Evolutionary conservation across 2,888 invertebrate species (phyloP), one percentile per base, ranked within the genome.

Genomic region (Drosophila prolongata): DNA sequence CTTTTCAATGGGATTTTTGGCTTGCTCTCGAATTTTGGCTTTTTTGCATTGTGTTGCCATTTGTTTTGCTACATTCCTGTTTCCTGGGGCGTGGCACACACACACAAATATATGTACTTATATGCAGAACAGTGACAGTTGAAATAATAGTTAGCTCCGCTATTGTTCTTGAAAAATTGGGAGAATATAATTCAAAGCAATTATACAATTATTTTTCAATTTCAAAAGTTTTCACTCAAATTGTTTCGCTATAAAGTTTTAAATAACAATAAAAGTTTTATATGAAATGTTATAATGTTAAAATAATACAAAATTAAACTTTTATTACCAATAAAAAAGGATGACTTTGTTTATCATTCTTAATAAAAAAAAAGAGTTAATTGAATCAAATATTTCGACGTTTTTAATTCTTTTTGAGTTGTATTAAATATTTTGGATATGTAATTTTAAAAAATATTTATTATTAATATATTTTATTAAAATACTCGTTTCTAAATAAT

Each of bases 41-140:
- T 66, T 61, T 54, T 44, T 42, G 10, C 46, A 49, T 68, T 65
- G 53, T 61, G 66, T 53, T 56, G 35, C 46, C 47, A 42, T 52
- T 62, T 75, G 65, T 66, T 59, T 49, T 43, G 14, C 37, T 27
- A 38, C 61, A 44, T 57, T 69, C 53, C 19, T 34, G 19, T 24
- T 55, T 60, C 49, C 38, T 30, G 55, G 79, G 82, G 77, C 75
- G 74, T 76, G 66, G 79, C 73, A 27, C 19, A 19, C 69, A 19
- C 69, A 56, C 53, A 61, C 59, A 30, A 10, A 52, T 38, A 43
- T 35, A 53, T 42, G 14, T 14, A 24, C 24, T 24, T 24, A 44
- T 38, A 37, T 56, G 59, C 16, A 10, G 6, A 60, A 60, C 59
- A 59, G 13, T 13, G 4, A n/a, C 1, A 34, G 54, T 24, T 54